phyloP scores from a whole-genome alignment of 92 coral and sea anemone species.

The Epizoanthus ramosus region DNA sequence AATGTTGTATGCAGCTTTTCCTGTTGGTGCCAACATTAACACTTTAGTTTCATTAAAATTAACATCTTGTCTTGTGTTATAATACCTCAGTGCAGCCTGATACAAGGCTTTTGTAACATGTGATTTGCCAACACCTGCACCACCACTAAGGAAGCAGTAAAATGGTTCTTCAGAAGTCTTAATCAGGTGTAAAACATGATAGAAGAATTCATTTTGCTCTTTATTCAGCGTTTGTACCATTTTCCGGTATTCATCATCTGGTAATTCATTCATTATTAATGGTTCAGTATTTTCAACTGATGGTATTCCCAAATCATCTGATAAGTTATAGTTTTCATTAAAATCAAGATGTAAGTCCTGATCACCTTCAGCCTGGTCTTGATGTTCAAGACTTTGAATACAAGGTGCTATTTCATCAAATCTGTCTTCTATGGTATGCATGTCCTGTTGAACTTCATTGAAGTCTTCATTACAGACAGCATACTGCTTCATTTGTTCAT shows the following conservation, averaged over 20 bases:
- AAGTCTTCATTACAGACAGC: constrained; percentile 44
- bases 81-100: constrained; percentile 71
- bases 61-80: constrained; percentile 60
- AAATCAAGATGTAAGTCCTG: too few relatives aligned
- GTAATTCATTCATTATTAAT: constrained; percentile 65
- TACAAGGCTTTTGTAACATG: constrained; percentile 70
- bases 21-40: constrained; percentile 70
- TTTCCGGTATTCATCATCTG: constrained; percentile 69
- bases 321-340: too few relatives aligned
- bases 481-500: constrained; percentile 61
- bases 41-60: constrained; percentile 52
- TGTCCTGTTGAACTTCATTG: too few relatives aligned
- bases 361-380: too few relatives aligned
- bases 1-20: constrained; percentile 51
- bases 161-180: constrained; percentile 73
- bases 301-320: constrained; percentile 69
- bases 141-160: constrained; percentile 66
- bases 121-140: constrained; percentile 85
- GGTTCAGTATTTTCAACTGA: constrained; percentile 66
- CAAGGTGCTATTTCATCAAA: too few relatives aligned
- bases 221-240: constrained; percentile 61
- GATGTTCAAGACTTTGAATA: too few relatives aligned
- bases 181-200: constrained; percentile 62
- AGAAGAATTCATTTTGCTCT: constrained; percentile 68
- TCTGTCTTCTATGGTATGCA: too few relatives aligned